These are phyloP conservation scores for Shargacucullia verbasci DNA, from an alignment of 2,888 invertebrate genomes.

Conservation along the genomic window DNA sequence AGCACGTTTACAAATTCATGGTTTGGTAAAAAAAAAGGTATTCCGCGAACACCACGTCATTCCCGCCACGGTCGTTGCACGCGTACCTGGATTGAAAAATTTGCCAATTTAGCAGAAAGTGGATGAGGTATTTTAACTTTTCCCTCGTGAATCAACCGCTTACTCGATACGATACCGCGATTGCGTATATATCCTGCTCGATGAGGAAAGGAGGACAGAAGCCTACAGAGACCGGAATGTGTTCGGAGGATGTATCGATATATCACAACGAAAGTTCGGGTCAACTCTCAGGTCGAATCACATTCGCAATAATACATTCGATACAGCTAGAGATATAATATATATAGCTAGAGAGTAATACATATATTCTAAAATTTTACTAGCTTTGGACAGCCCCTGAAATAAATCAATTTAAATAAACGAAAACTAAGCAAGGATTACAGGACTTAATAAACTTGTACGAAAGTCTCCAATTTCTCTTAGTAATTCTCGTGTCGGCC, in stretches of 20 bases:
- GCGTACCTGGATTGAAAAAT: constrained; percentile 37
- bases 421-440: constrained; percentile 45
- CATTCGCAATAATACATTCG: not conserved
- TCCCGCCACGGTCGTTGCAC: constrained; percentile 32
- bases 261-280: constrained; percentile 16
- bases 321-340: too few species aligned
- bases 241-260: constrained; percentile 22
- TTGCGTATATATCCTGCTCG: constrained; percentile 42
- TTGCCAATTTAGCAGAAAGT: constrained; percentile 40
- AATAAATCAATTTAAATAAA: constrained; percentile 50
- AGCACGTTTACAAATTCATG: constrained; percentile 27
- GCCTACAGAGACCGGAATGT: constrained; percentile 19
- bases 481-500: constrained; percentile 40
- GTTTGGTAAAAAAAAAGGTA: constrained; percentile 12
- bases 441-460: constrained; percentile 52
- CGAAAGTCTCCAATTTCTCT: constrained; percentile 48
- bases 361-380: too few species aligned
- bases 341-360: too few species aligned
- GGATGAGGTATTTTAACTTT: constrained; percentile 35
- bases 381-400: constrained; percentile 20
- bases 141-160: constrained; percentile 35
- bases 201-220: constrained; percentile 27
- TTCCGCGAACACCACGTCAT: constrained; percentile 33
- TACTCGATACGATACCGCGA: constrained; percentile 20
- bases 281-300: constrained; percentile 18